Base-by-base conservation (phyloP, 2,113 vertebrate genomes). In the Corythoichthys intestinalis region DNA sequence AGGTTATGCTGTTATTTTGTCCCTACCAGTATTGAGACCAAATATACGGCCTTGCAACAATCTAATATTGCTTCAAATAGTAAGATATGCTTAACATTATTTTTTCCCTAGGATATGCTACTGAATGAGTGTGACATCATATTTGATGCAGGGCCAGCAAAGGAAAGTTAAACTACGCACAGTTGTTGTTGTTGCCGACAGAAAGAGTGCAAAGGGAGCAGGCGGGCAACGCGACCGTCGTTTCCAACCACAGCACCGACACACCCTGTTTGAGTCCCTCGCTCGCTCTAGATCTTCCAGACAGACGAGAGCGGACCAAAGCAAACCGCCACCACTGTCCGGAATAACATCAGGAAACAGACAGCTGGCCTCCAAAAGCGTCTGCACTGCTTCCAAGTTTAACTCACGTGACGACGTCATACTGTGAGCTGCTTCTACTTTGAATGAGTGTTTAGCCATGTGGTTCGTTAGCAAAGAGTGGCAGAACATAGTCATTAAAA, bases 171-270 rank as follows among this genome's bases (percentile, higher is more conserved):
- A 58, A 58, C 34, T 58, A 12, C 35, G 34, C 4, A 58, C 7
- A 2, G 6, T 74, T 77, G 73, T 78, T 75, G 69, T 70, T 81
- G 70, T 77, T 14, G 59, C 70, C 64, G 66, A 73, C 56, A 38
- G 81, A 75, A 72, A 70, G 60, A 75, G 75, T 63, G 84, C 83
- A 86, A 81, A 75, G 72, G 60, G 67, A 2, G 56, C 73, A 57
- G 57, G 75, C 79, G 70, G 74, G 15, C 63, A 67, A 84, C 80
- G 61, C 48, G 60, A 78, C 14, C 50, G 79, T 67, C 56, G 52
- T 80, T 85, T 80, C 79, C 78, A 83, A 86, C 86, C 88, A 78
- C 87, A 85, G 66, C 59, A 71, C 74, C 70, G 85, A 86, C 88
- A 88, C 88, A 78, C 88, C 86, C 88, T 85, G 53, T 41, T 72